Percentiles rank a stretch among this genome's conserved stretches.
Evolutionary conservation across 2,113 vertebrate species (phyloP).

Genomic region (Trichomycterus rosablanca): DNA sequence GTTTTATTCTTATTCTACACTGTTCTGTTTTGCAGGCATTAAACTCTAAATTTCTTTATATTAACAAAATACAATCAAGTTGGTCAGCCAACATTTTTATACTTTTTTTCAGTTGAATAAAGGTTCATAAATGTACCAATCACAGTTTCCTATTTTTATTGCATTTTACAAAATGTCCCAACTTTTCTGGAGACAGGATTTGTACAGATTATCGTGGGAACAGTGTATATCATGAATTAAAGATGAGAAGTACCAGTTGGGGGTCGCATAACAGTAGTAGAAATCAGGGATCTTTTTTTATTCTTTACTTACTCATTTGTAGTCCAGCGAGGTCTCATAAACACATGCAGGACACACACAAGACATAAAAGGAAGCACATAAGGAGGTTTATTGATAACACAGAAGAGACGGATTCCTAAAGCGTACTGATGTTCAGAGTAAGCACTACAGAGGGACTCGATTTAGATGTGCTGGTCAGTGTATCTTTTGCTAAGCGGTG

Average conservation of each 20-base stretch:
- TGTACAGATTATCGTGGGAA: slow-evolving; percentile 29
- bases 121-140: no score
- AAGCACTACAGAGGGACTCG: slow-evolving; percentile 9
- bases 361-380: slow-evolving; percentile 23
- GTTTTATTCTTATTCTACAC: no score
- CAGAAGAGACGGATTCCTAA: slow-evolving; percentile 21
- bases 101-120: no score
- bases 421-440: slow-evolving; percentile 19
- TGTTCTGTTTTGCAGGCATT: no score
- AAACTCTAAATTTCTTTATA: no score
- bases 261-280: slow-evolving; percentile 23
- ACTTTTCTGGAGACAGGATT: no score
- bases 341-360: slow-evolving; percentile 7
- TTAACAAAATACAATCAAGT: no score
- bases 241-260: slow-evolving; percentile 44
- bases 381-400: slow-evolving; percentile 25
- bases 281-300: not conserved
- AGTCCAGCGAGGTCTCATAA: no score
- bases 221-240: slow-evolving; percentile 50
- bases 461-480: slow-evolving; percentile 11
- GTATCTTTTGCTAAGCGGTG: slow-evolving; percentile 1
- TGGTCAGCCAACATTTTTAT: no score
- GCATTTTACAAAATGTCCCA: no score
- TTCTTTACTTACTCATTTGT: not conserved
- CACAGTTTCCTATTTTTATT: no score